Base-by-base conservation (phyloP, 2,888 invertebrate species). In the Anarsia innoxiella region DNA sequence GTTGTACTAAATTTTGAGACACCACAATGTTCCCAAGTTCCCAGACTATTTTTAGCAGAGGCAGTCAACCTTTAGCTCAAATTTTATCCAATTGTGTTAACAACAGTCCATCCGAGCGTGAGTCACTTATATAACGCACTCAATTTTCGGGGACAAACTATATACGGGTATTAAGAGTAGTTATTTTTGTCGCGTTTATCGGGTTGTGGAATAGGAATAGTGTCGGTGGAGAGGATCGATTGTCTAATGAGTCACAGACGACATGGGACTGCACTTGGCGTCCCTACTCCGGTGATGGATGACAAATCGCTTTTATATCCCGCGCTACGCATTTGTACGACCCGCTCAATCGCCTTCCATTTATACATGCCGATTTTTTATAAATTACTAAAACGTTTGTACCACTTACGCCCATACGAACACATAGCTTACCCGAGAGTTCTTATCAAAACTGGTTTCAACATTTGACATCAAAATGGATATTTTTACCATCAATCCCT, bases 241-340 rank as follows among this genome's bases (percentile, higher is more conserved):
- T 75, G 71, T 75, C 71, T 80, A 77, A 82, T 78, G 78, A 80
- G 72, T 75, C 76, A 67, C 61, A 62, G 71, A 58, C 68, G 69
- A 80, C 80, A 80, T 57, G 72, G 64, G 65, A 77, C 63, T 77
- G 82, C 82, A 80, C 80, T 80, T 66, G 78, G 72, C 78, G 64
- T 50, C 63, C 61, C 58, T 54, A 56, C 53, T 57, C 56, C 56
- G 32, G 25, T 33, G 33, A 33, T 33, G 33, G 33, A 33, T 33
- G 33, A 33, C 33, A 33, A 33, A 33, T 33, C 26, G 33, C 14
- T 33, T 25, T 33, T 26, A 33, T 26, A 31, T 31, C 16, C 23
- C 6, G 9, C 23, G 12, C 23, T 23, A 13, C n/a, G 16, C 13
- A 29, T 19, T 25, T n/a, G 11, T 11, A 10, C 16, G 31, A 19